Evolutionary conservation across 2,113 vertebrate genomes (phyloP).

Genomic region (Atherinomorus stipes): DNA sequence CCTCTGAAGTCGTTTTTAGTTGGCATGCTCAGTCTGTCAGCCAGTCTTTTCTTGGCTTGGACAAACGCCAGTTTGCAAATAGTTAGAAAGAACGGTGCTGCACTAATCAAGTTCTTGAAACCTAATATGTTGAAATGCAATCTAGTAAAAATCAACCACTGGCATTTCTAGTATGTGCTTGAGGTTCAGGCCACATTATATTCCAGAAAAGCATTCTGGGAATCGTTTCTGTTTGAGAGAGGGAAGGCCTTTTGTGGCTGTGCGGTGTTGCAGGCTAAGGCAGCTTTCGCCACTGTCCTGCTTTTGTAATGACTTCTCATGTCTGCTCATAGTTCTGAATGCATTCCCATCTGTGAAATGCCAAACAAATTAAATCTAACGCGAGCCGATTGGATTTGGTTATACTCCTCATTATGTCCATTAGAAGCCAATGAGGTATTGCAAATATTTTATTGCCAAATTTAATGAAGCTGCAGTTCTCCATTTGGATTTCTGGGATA

Average conservation of each 20-base stretch:
- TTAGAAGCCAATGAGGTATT: constrained; percentile 85
- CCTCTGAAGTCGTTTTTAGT: constrained; percentile 52
- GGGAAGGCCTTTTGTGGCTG: constrained; percentile 63
- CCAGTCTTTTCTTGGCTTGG: constrained; percentile 73
- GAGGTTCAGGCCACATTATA: constrained; percentile 60
- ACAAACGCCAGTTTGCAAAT: constrained; percentile 72
- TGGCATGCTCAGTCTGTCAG: constrained; percentile 53
- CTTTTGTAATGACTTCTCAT: constrained; percentile 74
- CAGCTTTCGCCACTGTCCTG: constrained; percentile 59
- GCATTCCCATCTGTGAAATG: constrained; percentile 82
- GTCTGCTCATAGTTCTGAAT: constrained; percentile 77
- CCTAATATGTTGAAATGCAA: constrained; percentile 77
- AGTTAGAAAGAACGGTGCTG: constrained; percentile 75
- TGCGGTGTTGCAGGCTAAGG: constrained; percentile 63
- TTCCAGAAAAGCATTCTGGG: constrained; percentile 75
- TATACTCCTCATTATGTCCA: constrained; percentile 81
- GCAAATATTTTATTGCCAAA: constrained; percentile 84
- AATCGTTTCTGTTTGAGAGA: constrained; percentile 64
- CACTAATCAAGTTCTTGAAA: constrained; percentile 80
- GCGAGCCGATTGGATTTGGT: constrained; percentile 79
- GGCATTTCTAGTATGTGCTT: constrained; percentile 76
- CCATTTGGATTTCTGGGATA: constrained; percentile 74
- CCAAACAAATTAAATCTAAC: constrained; percentile 85
- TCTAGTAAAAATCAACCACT: constrained; percentile 76
- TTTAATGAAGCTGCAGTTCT: constrained; percentile 83